Conservation (phyloP, 2,797 vertebrate species). For the Syndactyla subalaris region DNA sequence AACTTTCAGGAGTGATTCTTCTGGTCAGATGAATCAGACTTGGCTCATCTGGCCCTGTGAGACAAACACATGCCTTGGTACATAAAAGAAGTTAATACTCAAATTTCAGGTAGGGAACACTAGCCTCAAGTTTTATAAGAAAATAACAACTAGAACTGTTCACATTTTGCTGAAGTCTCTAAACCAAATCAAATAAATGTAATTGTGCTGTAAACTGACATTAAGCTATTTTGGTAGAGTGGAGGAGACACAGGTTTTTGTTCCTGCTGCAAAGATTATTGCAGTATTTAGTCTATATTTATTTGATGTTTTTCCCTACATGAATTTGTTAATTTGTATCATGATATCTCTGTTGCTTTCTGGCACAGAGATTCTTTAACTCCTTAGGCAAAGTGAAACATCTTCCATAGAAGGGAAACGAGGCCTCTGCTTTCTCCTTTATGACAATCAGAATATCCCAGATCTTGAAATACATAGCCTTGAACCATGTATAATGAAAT, state of each 20-base stretch:
- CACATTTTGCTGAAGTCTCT: not conserved
- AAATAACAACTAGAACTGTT: not conserved
- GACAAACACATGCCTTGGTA: not conserved
- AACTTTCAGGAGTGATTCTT: not conserved
- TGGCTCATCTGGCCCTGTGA: not conserved
- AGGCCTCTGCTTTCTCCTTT: not conserved
- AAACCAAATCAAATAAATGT: not conserved
- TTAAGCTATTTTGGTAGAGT: not conserved
- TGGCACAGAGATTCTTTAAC: not conserved
- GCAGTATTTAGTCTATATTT: not conserved
- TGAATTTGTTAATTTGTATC: not conserved
- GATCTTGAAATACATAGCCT: not conserved
- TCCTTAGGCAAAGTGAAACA: not conserved
- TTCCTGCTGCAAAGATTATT: not conserved
- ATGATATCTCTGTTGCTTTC: not conserved
- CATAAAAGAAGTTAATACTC: not conserved
- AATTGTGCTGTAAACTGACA: not conserved
- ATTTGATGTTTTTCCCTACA: not conserved
- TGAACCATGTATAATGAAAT: not conserved
- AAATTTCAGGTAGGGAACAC: not conserved
- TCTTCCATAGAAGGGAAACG: not conserved
- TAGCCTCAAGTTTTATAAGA: not conserved
- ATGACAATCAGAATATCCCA: not conserved
- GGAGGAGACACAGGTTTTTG: accelerated
- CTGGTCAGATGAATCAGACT: not conserved